Evolutionary conservation across 2,113 vertebrate species (phyloP).

Genomic region (Phaetusa simplex): DNA sequence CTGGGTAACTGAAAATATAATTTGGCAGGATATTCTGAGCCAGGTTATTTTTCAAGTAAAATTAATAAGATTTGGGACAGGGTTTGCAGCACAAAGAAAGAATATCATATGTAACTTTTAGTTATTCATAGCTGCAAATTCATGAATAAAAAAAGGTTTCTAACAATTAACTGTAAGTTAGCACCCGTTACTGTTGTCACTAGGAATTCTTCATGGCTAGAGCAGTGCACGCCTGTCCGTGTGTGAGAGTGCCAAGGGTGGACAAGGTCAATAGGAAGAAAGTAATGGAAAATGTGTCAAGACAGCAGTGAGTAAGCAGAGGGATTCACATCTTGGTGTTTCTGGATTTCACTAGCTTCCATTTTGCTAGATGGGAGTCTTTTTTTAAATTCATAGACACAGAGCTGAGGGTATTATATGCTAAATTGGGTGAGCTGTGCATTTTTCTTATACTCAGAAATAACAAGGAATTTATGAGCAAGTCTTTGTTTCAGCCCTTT

Average conservation of each 20-base stretch:
- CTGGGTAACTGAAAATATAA: neutral
- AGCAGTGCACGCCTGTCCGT: rapidly evolving
- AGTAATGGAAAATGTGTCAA: neutral
- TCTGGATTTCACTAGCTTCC: neutral
- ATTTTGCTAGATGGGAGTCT: neutral
- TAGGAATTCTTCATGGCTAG: neutral
- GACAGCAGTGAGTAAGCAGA: neutral
- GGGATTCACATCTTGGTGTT: neutral
- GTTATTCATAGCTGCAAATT: neutral
- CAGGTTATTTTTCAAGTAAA: neutral
- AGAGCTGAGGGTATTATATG: neutral
- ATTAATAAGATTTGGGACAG: neutral
- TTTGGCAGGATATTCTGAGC: neutral
- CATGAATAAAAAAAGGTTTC: neutral
- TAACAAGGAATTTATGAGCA: neutral
- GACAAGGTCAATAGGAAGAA: neutral
- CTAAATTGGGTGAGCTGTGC: neutral
- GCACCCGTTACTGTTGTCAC: neutral
- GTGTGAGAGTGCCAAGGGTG: neutral
- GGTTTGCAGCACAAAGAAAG: neutral
- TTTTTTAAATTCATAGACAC: neutral
- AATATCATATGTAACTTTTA: neutral
- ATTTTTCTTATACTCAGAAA: neutral
- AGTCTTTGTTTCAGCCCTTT: neutral
- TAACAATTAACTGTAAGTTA: neutral